phyloP scores from a whole-genome alignment of 1,140 invertebrate species.

The Plectrocnemia conspersa region DNA sequence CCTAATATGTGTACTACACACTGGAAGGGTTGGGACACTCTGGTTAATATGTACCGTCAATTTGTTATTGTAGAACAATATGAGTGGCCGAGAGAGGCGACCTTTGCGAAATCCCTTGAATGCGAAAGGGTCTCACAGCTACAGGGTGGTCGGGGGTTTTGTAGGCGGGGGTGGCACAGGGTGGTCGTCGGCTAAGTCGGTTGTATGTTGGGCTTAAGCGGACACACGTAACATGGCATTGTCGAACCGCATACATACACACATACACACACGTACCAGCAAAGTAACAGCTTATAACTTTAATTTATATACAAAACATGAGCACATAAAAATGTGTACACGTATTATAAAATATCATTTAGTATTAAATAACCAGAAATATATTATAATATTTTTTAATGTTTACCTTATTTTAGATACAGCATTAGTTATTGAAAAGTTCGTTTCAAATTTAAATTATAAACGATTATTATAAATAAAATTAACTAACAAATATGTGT shows the following conservation, averaged over 20 bases:
- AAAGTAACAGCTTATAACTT: conserved; percentile 35
- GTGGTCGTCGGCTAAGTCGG: conserved; percentile 29
- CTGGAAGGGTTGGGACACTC: conserved; percentile 9
- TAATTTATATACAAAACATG: background rate
- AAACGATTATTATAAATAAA: background rate
- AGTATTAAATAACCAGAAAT: too few species aligned
- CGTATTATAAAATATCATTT: too few species aligned
- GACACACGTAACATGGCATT: conserved; percentile 35
- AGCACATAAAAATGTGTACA: too few species aligned
- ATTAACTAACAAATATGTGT: background rate
- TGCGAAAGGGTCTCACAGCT: conserved; percentile 1
- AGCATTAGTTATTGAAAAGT: background rate
- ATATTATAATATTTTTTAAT: background rate
- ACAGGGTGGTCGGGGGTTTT: conserved; percentile 1
- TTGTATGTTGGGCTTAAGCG: conserved; percentile 35
- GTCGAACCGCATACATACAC: conserved; percentile 32
- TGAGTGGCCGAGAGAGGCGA: conserved; percentile 11
- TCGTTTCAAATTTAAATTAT: background rate
- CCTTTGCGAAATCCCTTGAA: conserved; percentile 11
- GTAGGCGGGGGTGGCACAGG: conserved; percentile 8
- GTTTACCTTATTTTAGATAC: background rate
- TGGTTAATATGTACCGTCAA: conserved; percentile 29
- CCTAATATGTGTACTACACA: background rate
- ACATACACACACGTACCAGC: too few species aligned
- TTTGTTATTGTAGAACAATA: conserved; percentile 34